phyloP scores from a whole-genome alignment of 2,888 invertebrate species.

The Amphipyra berbera region DNA sequence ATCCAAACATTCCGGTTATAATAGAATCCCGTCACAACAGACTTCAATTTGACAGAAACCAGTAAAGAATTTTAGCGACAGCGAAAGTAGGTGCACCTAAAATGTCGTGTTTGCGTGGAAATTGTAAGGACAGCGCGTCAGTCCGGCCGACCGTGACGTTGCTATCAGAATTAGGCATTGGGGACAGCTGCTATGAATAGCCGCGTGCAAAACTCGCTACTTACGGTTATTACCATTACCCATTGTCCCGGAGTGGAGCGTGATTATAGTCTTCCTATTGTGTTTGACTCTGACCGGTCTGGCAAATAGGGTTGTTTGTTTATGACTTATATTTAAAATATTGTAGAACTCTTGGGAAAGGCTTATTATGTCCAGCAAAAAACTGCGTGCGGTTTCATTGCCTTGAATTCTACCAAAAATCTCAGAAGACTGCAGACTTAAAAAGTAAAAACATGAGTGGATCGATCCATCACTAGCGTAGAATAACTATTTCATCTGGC shows the following conservation, averaged over 20 bases:
- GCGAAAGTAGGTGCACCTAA: constrained; percentile 52
- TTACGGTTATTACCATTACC: constrained; percentile 55
- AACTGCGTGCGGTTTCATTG: too few relatives aligned
- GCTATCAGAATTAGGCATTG: constrained; percentile 54
- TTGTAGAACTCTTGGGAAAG: too few relatives aligned
- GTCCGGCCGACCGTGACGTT: constrained; percentile 45
- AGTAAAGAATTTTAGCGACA: constrained; percentile 19
- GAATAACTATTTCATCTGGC: too few relatives aligned
- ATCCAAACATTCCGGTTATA: neutral
- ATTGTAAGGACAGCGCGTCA: constrained; percentile 45
- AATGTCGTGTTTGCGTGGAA: constrained; percentile 30
- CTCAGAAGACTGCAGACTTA: too few relatives aligned
- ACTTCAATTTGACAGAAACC: constrained; percentile 9
- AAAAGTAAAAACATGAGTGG: too few relatives aligned
- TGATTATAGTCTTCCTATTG: constrained; percentile 55
- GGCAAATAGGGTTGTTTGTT: constrained; percentile 24
- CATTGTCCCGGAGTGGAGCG: constrained; percentile 52
- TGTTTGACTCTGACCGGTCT: constrained; percentile 23
- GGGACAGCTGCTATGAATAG: constrained; percentile 59
- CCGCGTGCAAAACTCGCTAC: constrained; percentile 46
- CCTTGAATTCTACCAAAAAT: too few relatives aligned
- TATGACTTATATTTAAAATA: neutral
- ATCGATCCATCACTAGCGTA: too few relatives aligned
- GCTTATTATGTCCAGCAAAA: too few relatives aligned
- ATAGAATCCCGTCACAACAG: constrained; percentile 1